These are phyloP conservation scores for Leuciscus waleckii DNA, from an alignment of 2,797 vertebrate species.

Conservation along the genomic window DNA sequence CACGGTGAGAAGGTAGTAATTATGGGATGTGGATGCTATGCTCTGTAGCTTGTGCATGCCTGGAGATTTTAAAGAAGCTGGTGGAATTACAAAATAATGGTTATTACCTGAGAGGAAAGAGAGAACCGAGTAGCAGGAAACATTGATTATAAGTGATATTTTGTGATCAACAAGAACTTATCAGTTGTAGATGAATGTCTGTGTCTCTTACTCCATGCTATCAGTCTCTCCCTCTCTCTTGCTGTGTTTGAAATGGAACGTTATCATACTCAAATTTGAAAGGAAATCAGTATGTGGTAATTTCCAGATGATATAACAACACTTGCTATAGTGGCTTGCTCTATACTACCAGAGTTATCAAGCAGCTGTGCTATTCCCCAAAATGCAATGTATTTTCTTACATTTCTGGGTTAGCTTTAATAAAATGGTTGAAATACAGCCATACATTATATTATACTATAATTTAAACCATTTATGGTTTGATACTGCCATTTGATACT, in stretches of 20 bases:
- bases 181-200: constrained; percentile 22
- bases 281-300: constrained; percentile 25
- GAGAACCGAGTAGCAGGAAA: constrained; percentile 30
- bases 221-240: constrained; percentile 12
- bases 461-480: not conserved
- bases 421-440: not conserved
- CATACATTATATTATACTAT: not conserved
- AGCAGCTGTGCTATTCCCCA: not conserved
- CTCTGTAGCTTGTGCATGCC: constrained; percentile 15
- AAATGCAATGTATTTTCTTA: not conserved
- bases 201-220: constrained; percentile 3
- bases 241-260: constrained; percentile 45
- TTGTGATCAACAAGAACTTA: constrained; percentile 45
- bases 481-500: not conserved
- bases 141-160: constrained; percentile 24
- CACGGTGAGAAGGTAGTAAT: constrained; percentile 48
- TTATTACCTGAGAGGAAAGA: not conserved
- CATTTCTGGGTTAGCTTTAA: constrained; percentile 1
- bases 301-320: constrained; percentile 21
- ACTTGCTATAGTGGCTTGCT: not conserved
- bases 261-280: constrained; percentile 23
- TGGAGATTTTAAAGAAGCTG: constrained; percentile 25
- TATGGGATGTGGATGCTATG: constrained; percentile 44
- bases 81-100: constrained; percentile 32
- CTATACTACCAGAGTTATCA: constrained; percentile 9